phyloP scores from a whole-genome alignment of 2,888 invertebrate genomes.

The Caprella mutica region DNA sequence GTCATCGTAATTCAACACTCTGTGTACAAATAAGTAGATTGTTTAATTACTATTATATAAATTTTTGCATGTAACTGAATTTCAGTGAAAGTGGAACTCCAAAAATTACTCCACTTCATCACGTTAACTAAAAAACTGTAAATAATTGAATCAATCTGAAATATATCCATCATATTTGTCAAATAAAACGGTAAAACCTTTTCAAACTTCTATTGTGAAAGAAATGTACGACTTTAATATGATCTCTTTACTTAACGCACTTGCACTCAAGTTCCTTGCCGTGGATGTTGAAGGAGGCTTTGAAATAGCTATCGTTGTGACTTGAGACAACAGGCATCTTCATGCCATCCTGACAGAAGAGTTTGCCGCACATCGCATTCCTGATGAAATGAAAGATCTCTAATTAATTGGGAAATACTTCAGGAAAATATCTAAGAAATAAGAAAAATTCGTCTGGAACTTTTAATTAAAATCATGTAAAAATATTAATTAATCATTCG shows the following conservation, averaged over 20 bases:
- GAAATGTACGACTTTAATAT: not conserved
- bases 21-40: no score
- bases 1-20: conserved; percentile 35
- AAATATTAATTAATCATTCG: no score
- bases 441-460: no score
- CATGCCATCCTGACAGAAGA: conserved; percentile 85
- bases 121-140: not conserved
- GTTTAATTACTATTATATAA: no score
- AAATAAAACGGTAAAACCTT: no score
- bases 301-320: conserved; percentile 46
- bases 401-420: no score
- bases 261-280: conserved; percentile 91
- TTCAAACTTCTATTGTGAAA: not conserved
- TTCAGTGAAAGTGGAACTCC: no score
- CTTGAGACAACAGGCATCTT: conserved; percentile 66
- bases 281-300: conserved; percentile 78
- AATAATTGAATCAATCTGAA: not conserved
- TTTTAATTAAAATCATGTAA: no score
- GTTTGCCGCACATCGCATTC: conserved; percentile 82
- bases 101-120: no score
- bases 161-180: not conserved
- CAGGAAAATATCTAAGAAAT: no score
- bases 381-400: conserved; percentile 47
- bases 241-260: conserved; percentile 47
- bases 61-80: no score